phyloP scores from a whole-genome alignment of 2,888 invertebrate species.

The Lamellibrachia columna region DNA sequence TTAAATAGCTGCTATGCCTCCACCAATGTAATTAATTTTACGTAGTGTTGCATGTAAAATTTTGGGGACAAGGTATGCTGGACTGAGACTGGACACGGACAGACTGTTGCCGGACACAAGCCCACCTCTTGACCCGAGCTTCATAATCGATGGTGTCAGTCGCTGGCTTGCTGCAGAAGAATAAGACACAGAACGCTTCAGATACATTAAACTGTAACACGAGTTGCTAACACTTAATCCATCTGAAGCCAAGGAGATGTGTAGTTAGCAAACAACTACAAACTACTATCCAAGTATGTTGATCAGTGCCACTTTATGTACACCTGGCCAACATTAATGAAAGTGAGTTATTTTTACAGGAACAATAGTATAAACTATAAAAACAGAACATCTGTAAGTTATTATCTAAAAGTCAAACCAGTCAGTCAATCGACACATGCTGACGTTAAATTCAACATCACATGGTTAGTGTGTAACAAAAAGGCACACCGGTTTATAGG shows the following conservation, averaged over 20 bases:
- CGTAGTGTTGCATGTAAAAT: too few species aligned
- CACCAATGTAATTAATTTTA: too few species aligned
- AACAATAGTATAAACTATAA: background rate
- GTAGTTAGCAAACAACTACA: background rate
- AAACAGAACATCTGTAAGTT: background rate
- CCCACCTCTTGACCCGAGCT: slow-evolving; percentile 9
- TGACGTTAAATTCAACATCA: background rate
- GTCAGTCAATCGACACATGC: background rate
- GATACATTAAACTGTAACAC: background rate
- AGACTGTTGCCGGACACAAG: background rate
- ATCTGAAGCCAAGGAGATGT: background rate
- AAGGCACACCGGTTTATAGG: background rate
- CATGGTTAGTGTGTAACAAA: background rate
- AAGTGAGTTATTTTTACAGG: background rate
- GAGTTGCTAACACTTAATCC: background rate
- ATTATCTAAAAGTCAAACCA: slow-evolving; percentile 3
- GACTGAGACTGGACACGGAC: background rate
- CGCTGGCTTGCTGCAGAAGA: background rate
- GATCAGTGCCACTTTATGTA: background rate
- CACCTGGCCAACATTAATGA: background rate
- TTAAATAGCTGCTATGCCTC: too few species aligned
- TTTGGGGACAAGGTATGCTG: background rate
- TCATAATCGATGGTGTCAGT: background rate
- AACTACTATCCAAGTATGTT: background rate
- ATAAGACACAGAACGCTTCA: background rate